Base-by-base conservation (phyloP, 2,797 vertebrate species). In the Scolopax bukidnonensis region DNA sequence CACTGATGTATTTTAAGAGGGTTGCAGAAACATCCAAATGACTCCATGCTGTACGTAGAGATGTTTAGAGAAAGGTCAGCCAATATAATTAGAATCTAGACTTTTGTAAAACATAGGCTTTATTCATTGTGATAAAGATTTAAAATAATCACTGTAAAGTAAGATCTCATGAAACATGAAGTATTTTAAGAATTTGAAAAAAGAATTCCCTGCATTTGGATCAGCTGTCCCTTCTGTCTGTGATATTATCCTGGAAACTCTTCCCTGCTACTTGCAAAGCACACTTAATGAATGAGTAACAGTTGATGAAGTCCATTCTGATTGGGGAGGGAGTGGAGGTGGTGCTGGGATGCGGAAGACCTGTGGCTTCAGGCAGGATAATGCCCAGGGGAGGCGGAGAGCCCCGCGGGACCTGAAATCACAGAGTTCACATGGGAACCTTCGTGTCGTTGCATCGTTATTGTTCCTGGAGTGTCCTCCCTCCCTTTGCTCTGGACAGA, bases 401-500 rank as follows among this genome's bases (percentile, higher is more conserved):
- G 12, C 6, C 20, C 2, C 19, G 28, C 12, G 30, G 18, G 67
- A 40, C 50, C 24, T 2, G 2, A 56, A 68, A 51, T 68, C 25
- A 8, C 5, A 2, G 23, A 10, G 16, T 36, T 78, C 21, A 11
- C 8, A 5, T 0, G 6, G 6, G 25, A 84, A 21, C 71, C 27
- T 45, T 47, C 36, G 60, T 51, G 20, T 27, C 2, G 1, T 16
- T 6, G 18, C 24, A 9, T 65, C 1, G 0, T 71, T 63, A 8
- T 16, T 90, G 59, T 68, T 51, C 36, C 41, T 47, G 32, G 28
- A 8, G 10, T 40, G 30, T 48, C 24, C 18, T 74, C 51, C 74
- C 20, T 19, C 45, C 1, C 1, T 53, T 41, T 57, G 12, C 8
- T 60, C 68, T 48, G 59, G 33, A 24, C 30, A 69, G 63, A 51